Base-by-base conservation (phyloP, 1,140 invertebrate species). In the Contarinia nasturtii region DNA sequence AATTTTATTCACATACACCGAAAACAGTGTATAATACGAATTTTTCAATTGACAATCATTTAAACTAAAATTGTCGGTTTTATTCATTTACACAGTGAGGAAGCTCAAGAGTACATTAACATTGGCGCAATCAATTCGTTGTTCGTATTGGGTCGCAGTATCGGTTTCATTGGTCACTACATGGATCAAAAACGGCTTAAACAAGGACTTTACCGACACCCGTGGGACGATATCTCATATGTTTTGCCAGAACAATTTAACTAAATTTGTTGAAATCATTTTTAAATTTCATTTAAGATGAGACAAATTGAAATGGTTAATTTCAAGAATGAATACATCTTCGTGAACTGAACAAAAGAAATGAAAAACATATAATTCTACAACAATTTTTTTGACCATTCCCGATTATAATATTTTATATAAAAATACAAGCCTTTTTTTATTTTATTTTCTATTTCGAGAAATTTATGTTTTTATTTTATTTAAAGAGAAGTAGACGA, bases 151-250 rank as follows among this genome's bases (percentile, higher is more conserved):
- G 96, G 96, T 33, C 76, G 96, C 52, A 95, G 88, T 61, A 93
- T 98, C 72, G 96, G 96, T 50, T 97, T 99, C 59, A 95, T 99
- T 63, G 95, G 93, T 42, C 96, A 99, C 65, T 98, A 86, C 59
- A 79, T 99, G 72, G 96, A 99, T 69, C 96, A 99, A 69, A 96
- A 93, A 68, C 73, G 95, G 52, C 74, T 99, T 65, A 97, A 98
- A 63, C 96, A 99, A 74, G 95, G 94, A 12, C 74, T 99, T 7
- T 99, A 99, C 67, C 80, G 96, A 54, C 95, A 98, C 69, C 96
- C 96, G 14, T 99, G 95, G 95, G 96, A 99, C 65, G 96, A 43
- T 43, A 43, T 43, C 18, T 43, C 41, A 17, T 43, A 43, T 14
- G 41, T 43, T 20, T 18, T 43, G n/a, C 41, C 41, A 2, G 41